Base-by-base conservation (phyloP, 2,113 vertebrate genomes). In the Chelonoidis abingdonii region DNA sequence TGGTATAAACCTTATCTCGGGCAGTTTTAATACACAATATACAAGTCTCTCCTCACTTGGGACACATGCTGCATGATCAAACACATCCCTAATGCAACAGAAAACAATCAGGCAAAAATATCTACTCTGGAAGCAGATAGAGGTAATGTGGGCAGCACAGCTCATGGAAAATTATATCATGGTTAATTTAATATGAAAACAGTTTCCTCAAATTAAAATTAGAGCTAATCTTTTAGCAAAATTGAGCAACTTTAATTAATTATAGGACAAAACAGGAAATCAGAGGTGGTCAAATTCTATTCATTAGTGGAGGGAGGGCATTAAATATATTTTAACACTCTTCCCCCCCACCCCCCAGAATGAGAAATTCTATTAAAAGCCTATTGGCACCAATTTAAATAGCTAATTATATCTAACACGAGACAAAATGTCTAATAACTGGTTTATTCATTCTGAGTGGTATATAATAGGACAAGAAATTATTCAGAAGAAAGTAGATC, bases 381-480 rank as follows among this genome's bases (percentile, higher is more conserved):
- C 86, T 92, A 97, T 75, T 96, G 93, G 87, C 72, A 76, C 80
- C 89, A 84, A 85, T 92, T 96, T 82, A 94, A 95, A 93, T 44
- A 93, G 94, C 89, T 95, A 93, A 96, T 97, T 96, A 89, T 62
- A 93, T 84, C 80, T 59, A 87, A 89, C 79, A 92, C 93, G 80
- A 94, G 52, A 76, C 56, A 87, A 93, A 92, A 94, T 89, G 91
- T 59, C 91, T 96, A 94, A 95, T 97, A 95, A 76, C 83, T 89
- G 62, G 91, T 97, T 96, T 96, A 94, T 93, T 93, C 97, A 94
- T 65, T 96, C 83, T 21, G 10, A 96, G 84, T 78, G 85, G 80
- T 94, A 97, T 90, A 65, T 81, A 93, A 95, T 41, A 89, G 29
- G 90, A 92, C 17, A 80, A 92, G 85, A 81, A 75, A 88, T 94